Base-by-base conservation (phyloP, 2,888 invertebrate genomes). In the Tridacna crocea region DNA sequence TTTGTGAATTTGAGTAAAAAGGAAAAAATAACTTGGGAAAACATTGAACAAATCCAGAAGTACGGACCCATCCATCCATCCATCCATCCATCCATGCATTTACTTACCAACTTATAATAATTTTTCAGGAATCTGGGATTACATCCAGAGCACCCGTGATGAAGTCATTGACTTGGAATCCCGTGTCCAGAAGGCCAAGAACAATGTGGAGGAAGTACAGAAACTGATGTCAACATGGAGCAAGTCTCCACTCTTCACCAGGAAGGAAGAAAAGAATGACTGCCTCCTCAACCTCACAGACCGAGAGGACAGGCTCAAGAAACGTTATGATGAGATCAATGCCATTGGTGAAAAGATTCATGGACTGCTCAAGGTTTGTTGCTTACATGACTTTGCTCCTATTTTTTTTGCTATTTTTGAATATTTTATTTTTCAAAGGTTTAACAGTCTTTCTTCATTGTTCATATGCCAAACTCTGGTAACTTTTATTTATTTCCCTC, bases 221-320 rank as follows among this genome's bases (percentile, higher is more conserved):
- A 95, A 95, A 72, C 96, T 97, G n/a, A 96, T 98, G 95, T 96
- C 96, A 6, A 96, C 96, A 0, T 99, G 98, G 97, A 96, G 97
- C 8, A 96, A 96, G 83, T 96, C 96, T 75, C 98, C 99, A 0
- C 95, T 99, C n/a, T 98, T 98, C 94, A 97, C 97, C 94, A 95
- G 99, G 80, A 97, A 96, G 91, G 98, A 98, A 92, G 97, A 96
- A 4, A 97, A 97, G 92, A 97, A 97, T 95, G 97, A 98, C 89
- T 96, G 97, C 0, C 95, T 98, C 10, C 95, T 99, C 36, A 96
- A 96, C 87, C 95, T 98, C 75, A 98, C 98, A 36, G 98, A 98
- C 89, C 96, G 97, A 26, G 92, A 96, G 19, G 98, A 98, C 88
- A 96, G 96, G 79, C 96, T 96, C 22, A 95, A 95, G n/a, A 97